Base-by-base conservation (phyloP, 1,140 invertebrate species). In the Drosophila paulistorum region DNA sequence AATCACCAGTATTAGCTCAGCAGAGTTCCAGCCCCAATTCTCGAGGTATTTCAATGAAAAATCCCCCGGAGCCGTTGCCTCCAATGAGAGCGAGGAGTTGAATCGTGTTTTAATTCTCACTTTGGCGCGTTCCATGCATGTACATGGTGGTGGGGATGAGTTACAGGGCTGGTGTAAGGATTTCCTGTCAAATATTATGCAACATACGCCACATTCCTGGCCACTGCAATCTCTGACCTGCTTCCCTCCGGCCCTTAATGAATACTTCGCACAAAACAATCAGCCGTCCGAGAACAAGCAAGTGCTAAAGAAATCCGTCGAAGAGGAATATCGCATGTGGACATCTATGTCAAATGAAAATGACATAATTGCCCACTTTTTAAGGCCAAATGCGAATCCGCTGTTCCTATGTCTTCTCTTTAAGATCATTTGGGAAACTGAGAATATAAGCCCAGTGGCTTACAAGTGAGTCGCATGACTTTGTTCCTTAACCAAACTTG, bases 261-360 rank as follows among this genome's bases (percentile, higher is more conserved):
- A 99, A 75, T 99, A 98, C 90, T 94, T 94, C 55, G 74, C 92
- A 1, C 95, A 97, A 90, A 97, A 97, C 91, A 95, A 94, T 73
- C 94, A 96, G n/a, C 94, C 95, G 0, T 95, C 96, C 85, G 98
- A 98, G 90, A 97, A 98, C 81, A 98, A 98, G 85, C 96, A 96
- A 83, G 94, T 97, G 68, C 93, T 99, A 0, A 98, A 97, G 92
- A 97, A 97, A 93, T 96, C 96, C 1, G 97, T 98, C 0, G 97
- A 98, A 83, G 97, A 98, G 84, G 98, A 99, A 86, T 99, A 98
- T 84, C 94, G 97, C 51, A 99, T 98, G 91, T 99, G 98, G 98
- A 96, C 96, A 48, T 98, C 97, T 0, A 99, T 99, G 97, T 98
- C 95, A 23, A 98, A 98, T 92, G 98, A 99, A 91, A 98, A 97